Percentiles rank a stretch among this genome's conserved stretches.
Conservation (phyloP, 2,797 vertebrate genomes). For the Cossypha niveicapilla region DNA sequence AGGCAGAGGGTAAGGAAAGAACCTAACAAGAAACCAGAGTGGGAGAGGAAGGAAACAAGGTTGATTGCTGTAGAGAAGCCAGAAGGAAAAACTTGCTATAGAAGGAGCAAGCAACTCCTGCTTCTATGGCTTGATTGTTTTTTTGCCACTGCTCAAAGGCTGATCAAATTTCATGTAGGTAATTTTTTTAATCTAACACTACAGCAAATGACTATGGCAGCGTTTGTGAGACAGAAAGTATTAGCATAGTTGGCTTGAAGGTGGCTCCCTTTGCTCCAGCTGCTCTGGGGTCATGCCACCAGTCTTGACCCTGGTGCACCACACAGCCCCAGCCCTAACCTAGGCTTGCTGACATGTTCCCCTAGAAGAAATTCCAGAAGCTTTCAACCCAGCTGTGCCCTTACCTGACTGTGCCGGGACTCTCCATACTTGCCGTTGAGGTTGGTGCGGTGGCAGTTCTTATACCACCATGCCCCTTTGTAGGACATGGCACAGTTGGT, state of each 20-base stretch:
- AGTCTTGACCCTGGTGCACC: neutral
- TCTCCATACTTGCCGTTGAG: constrained; percentile 98
- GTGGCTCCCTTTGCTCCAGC: neutral
- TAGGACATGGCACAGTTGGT: constrained; percentile 98
- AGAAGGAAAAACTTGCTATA: neutral
- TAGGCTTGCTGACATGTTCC: neutral
- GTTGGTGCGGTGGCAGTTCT: constrained; percentile 98
- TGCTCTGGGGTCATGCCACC: neutral
- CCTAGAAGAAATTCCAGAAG: neutral
- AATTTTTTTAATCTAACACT: neutral
- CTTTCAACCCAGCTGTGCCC: neutral
- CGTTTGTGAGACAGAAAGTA: neutral
- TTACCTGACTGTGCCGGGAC: constrained; percentile 97
- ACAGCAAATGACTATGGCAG: neutral
- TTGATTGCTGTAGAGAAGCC: neutral
- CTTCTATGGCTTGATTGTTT: neutral
- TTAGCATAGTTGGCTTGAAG: neutral
- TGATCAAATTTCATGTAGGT: neutral
- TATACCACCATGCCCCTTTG: constrained; percentile 99
- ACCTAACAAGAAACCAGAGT: neutral
- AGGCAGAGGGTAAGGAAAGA: neutral
- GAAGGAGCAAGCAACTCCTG: neutral
- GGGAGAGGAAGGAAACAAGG: neutral
- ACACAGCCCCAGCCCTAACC: neutral
- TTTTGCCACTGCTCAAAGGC: neutral